A percentile compares a stretch with the other conserved stretches of the same genome.
phyloP scores from a whole-genome alignment of 2,113 vertebrate species.

The Rallus limicola region DNA sequence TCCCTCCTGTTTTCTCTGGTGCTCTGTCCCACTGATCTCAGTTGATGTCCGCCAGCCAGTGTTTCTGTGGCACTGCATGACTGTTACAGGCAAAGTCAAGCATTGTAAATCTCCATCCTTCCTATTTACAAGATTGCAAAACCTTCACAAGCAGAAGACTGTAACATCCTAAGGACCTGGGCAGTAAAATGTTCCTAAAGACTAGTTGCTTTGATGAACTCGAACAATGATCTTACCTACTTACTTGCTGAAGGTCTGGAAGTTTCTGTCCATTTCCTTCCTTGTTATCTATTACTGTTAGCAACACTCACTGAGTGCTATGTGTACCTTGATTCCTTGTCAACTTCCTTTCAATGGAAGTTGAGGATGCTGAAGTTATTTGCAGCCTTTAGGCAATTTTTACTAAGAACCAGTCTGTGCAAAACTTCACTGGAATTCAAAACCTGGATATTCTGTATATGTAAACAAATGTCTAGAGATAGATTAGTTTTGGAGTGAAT shows the following conservation, averaged over 20 bases:
- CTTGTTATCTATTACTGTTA: not conserved
- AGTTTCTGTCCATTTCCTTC: not conserved
- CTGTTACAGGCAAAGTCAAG: not conserved
- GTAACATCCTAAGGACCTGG: not conserved
- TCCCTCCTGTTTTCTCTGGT: not conserved
- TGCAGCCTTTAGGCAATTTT: not conserved
- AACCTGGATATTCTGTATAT: not conserved
- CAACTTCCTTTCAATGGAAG: not conserved
- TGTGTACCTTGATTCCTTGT: not conserved
- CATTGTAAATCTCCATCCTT: not conserved
- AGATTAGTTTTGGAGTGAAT: constrained; percentile 18
- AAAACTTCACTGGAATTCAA: not conserved
- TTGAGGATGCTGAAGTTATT: not conserved
- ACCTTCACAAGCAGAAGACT: not conserved
- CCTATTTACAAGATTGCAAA: not conserved
- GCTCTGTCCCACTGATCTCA: not conserved
- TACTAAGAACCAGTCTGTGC: not conserved
- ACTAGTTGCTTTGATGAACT: not conserved
- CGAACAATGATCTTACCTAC: not conserved
- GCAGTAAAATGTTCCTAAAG: not conserved
- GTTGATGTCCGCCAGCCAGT: not conserved
- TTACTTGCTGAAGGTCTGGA: not conserved
- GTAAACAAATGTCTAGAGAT: constrained; percentile 25
- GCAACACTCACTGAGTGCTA: not conserved
- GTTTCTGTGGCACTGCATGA: not conserved